Conservation (phyloP, 2,888 invertebrate species). For the Tolmerus cingulatus region DNA sequence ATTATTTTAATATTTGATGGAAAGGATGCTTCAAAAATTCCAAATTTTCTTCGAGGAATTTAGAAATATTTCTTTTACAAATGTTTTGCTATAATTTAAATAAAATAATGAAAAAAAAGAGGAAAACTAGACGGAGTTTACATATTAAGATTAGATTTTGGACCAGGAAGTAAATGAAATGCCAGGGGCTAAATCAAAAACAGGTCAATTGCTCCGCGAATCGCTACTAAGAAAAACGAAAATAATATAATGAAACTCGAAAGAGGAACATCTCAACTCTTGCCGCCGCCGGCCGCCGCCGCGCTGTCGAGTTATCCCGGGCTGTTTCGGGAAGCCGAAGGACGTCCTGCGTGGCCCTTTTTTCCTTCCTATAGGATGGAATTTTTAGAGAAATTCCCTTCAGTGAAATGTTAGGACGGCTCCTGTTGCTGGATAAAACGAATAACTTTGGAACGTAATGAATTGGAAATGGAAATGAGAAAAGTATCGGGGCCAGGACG, state of each 20-base stretch:
- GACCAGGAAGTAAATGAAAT: not conserved
- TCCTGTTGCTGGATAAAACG: not conserved
- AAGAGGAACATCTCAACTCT: not conserved
- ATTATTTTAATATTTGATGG: too few species aligned
- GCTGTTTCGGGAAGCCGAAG: not conserved
- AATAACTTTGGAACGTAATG: conserved; percentile 17
- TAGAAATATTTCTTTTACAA: too few species aligned
- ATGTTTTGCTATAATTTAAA: too few species aligned
- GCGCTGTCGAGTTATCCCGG: not conserved
- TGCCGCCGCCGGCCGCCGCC: not conserved
- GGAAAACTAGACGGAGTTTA: too few species aligned
- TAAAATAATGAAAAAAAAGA: too few species aligned
- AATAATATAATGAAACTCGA: not conserved
- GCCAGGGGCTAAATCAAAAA: not conserved
- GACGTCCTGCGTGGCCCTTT: not conserved
- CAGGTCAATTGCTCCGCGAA: not conserved
- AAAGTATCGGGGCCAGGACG: not conserved
- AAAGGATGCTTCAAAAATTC: too few species aligned
- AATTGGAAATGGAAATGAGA: conserved; percentile 29
- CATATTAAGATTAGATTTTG: not conserved
- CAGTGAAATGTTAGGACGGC: not conserved
- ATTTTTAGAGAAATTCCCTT: not conserved
- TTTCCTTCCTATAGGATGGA: not conserved
- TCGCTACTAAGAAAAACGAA: not conserved
- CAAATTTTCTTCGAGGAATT: too few species aligned